A percentile compares a stretch with the other conserved stretches of the same genome.
These are phyloP conservation scores for Ophraella communa DNA, from an alignment of 2,888 invertebrate species.

Conservation along the genomic window DNA sequence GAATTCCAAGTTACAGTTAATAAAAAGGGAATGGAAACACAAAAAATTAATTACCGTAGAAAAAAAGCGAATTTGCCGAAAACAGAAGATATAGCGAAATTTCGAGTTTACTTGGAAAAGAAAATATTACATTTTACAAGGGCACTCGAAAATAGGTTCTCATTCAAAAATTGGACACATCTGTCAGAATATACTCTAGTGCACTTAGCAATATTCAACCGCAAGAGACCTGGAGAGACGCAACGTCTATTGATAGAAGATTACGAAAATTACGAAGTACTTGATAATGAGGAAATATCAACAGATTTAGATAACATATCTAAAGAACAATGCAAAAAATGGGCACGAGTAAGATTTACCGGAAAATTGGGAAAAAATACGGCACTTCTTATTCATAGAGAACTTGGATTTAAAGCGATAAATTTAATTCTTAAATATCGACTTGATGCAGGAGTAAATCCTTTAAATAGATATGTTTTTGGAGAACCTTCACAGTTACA, in stretches of 20 bases:
- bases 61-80: not conserved
- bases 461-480: constrained; percentile 17
- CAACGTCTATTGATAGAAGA: constrained; percentile 24
- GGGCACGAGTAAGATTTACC: constrained; percentile 22
- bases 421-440: constrained; percentile 20
- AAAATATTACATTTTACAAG: no score
- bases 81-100: constrained; percentile 11
- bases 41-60: constrained; percentile 16
- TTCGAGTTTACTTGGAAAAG: constrained; percentile 6
- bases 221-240: constrained; percentile 24
- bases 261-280: constrained; percentile 18
- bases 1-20: constrained; percentile 21
- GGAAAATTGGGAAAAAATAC: constrained; percentile 26
- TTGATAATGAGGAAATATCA: constrained; percentile 5
- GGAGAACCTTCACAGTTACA: constrained; percentile 12
- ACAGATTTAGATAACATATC: constrained; percentile 5
- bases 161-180: constrained; percentile 2
- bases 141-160: constrained; percentile 1
- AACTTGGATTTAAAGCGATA: constrained; percentile 23
- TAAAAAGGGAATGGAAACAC: constrained; percentile 18
- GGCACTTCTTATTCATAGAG: constrained; percentile 19
- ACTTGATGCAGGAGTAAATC: constrained; percentile 11
- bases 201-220: constrained; percentile 17
- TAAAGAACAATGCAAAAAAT: constrained; percentile 21
- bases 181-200: constrained; percentile 19